These are phyloP conservation scores for Torymus auratus DNA, from an alignment of 2,888 invertebrate species.

Conservation along the genomic window DNA sequence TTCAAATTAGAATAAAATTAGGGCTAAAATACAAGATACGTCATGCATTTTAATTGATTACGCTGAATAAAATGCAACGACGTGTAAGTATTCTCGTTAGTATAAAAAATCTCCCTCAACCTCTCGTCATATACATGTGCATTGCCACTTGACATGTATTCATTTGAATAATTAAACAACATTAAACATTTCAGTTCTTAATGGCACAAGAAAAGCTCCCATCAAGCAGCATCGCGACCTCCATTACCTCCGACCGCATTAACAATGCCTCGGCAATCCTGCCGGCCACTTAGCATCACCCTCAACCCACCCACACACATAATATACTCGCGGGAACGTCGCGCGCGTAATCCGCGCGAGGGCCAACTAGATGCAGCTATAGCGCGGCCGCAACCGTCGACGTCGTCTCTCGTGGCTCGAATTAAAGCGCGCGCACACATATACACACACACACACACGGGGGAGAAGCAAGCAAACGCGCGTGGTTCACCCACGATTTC, in stretches of 20 bases:
- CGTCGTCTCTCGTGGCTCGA: conserved; percentile 21
- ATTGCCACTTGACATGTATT: no score
- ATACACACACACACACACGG: conserved; percentile 24
- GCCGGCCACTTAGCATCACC: background rate
- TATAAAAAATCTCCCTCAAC: no score
- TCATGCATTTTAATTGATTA: no score
- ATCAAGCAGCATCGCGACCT: no score
- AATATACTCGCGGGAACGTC: conserved; percentile 10
- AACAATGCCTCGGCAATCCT: background rate
- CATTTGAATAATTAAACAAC: no score
- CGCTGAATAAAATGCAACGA: no score
- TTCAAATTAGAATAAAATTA: no score
- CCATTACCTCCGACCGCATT: conserved; percentile 13
- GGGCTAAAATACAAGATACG: no score
- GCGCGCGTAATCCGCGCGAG: conserved; percentile 24
- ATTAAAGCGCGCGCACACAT: conserved; percentile 24
- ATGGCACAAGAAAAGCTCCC: background rate
- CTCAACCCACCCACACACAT: background rate
- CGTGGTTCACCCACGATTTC: conserved; percentile 55
- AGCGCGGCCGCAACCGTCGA: background rate
- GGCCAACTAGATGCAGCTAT: background rate
- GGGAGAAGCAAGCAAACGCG: conserved; percentile 66
- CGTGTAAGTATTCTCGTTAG: no score
- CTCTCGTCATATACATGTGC: no score
- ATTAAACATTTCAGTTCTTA: background rate